Conservation (phyloP, 2,888 invertebrate species). For the Dichetophora obliterata region DNA sequence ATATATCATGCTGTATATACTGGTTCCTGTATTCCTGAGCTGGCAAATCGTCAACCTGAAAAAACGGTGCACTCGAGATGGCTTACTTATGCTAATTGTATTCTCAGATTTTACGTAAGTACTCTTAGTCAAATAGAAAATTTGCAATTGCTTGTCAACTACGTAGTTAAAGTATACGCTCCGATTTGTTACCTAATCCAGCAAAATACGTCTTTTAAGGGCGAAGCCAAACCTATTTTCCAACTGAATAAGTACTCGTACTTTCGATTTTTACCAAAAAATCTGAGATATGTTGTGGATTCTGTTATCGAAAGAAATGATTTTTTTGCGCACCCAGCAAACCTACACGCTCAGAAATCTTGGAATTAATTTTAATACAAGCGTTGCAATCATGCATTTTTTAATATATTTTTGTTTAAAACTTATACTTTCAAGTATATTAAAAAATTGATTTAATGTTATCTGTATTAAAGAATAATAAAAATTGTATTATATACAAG, state of each 20-base stretch:
- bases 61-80: not conserved
- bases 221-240: conserved; percentile 21
- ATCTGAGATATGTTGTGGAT: conserved; percentile 21
- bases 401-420: too few relatives aligned
- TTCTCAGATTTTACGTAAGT: too few relatives aligned
- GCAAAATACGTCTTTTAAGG: conserved; percentile 28
- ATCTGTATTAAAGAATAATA: too few relatives aligned
- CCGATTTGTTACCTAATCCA: conserved; percentile 29
- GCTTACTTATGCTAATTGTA: too few relatives aligned
- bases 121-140: too few relatives aligned
- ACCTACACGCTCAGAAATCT: too few relatives aligned
- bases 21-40: conserved; percentile 24
- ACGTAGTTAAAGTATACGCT: not conserved
- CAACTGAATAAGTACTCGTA: conserved; percentile 4
- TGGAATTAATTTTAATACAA: too few relatives aligned
- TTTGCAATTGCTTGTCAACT: too few relatives aligned
- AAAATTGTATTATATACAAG: too few relatives aligned
- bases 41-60: conserved; percentile 29
- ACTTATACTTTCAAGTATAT: too few relatives aligned
- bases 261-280: conserved; percentile 22
- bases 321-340: conserved; percentile 21
- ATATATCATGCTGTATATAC: conserved; percentile 38
- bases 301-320: conserved; percentile 20
- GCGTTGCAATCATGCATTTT: too few relatives aligned
- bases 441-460: too few relatives aligned